A percentile compares a stretch with the other conserved stretches of the same genome.
phyloP scores from a whole-genome alignment of 2,888 invertebrate genomes.

The Protophormia terraenovae region DNA sequence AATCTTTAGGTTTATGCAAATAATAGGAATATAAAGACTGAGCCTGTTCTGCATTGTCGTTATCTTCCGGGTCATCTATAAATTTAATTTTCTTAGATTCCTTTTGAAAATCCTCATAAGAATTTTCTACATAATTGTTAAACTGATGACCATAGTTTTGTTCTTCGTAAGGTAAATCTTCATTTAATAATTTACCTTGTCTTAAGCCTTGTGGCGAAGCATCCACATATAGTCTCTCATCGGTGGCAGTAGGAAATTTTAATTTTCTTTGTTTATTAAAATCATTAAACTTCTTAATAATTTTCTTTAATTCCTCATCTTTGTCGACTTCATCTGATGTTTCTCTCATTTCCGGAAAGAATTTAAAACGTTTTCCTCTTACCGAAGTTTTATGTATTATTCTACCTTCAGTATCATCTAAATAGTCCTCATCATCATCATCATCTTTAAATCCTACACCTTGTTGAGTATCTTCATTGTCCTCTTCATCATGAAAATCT shows the following conservation, averaged over 20 bases:
- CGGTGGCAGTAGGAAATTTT: slow-evolving; percentile 73
- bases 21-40: neutral
- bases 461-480: slow-evolving; percentile 62
- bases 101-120: neutral
- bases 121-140: slow-evolving; percentile 44
- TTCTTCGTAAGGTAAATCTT: slow-evolving; percentile 65
- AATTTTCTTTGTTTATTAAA: slow-evolving; percentile 73
- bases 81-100: slow-evolving; percentile 44
- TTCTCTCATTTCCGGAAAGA: slow-evolving; percentile 46
- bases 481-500: slow-evolving; percentile 60
- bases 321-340: slow-evolving; percentile 43
- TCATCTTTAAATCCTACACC: slow-evolving; percentile 40
- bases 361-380: slow-evolving; percentile 17
- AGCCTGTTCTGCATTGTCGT: neutral
- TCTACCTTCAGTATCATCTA: slow-evolving; percentile 20
- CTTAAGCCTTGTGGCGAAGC: slow-evolving; percentile 30
- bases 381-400: slow-evolving; percentile 37
- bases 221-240: slow-evolving; percentile 34
- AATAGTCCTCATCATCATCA: slow-evolving; percentile 62
- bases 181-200: slow-evolving; percentile 62
- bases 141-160: slow-evolving; percentile 46
- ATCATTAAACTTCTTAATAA: slow-evolving; percentile 73
- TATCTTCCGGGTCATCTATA: neutral
- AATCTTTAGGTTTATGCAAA: neutral
- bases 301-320: slow-evolving; percentile 40